phyloP scores from a whole-genome alignment of 2,113 vertebrate genomes.

The Eptesicus fuscus region DNA sequence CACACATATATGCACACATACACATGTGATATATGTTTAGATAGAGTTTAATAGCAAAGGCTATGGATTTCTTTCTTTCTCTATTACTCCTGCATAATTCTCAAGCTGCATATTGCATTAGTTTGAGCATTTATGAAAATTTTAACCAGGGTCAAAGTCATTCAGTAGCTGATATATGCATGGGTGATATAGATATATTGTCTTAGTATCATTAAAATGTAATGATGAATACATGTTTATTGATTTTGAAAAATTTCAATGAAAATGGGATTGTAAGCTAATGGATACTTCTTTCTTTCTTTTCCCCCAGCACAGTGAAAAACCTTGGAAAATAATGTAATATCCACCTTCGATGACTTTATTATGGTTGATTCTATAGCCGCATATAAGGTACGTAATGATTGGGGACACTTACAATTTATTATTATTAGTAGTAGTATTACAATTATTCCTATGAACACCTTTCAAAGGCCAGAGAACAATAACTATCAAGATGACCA shows the following conservation, averaged over 20 bases:
- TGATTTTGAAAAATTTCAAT: background rate
- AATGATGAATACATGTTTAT: background rate
- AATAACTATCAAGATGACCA: slow-evolving; percentile 55
- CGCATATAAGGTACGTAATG: slow-evolving; percentile 64
- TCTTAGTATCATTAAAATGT: background rate
- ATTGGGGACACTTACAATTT: slow-evolving; percentile 36
- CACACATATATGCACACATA: background rate
- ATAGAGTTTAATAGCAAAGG: background rate
- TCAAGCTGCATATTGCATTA: background rate
- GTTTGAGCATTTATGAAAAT: background rate
- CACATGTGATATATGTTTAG: background rate
- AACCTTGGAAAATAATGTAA: slow-evolving; percentile 49
- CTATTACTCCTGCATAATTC: background rate
- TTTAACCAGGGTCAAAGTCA: background rate
- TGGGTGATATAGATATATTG: background rate
- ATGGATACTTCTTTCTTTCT: background rate
- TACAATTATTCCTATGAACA: slow-evolving; percentile 58
- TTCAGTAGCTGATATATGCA: background rate
- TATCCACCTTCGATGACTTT: slow-evolving; percentile 49
- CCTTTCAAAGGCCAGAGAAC: slow-evolving; percentile 57
- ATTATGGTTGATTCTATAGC: slow-evolving; percentile 46
- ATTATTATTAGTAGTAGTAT: background rate
- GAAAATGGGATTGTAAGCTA: background rate
- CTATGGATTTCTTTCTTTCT: background rate
- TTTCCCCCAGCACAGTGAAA: background rate